These are phyloP conservation scores for Coelinius sp. DNA, from an alignment of 2,888 invertebrate genomes.

Conservation along the genomic window DNA sequence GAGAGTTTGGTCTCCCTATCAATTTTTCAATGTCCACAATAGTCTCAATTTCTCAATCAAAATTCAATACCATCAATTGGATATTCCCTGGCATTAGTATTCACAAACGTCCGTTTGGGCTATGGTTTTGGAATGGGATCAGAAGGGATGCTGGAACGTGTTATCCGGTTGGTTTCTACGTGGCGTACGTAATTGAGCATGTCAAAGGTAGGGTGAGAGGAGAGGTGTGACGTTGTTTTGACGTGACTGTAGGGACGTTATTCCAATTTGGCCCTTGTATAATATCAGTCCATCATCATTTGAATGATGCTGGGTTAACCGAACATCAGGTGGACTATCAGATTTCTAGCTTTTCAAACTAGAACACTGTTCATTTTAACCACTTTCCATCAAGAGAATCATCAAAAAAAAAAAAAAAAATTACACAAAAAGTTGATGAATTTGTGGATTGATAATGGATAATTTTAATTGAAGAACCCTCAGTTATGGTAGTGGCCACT, in stretches of 20 bases:
- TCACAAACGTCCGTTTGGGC: slow-evolving; percentile 44
- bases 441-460: background rate
- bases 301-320: slow-evolving; percentile 25
- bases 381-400: too few relatives aligned
- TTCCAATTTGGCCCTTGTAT: slow-evolving; percentile 39
- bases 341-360: background rate
- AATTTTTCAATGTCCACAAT: background rate
- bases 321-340: background rate
- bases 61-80: slow-evolving; percentile 21
- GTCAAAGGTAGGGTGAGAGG: slow-evolving; percentile 48
- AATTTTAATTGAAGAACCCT: background rate
- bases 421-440: too few relatives aligned
- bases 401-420: too few relatives aligned
- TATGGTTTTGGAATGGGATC: slow-evolving; percentile 33
- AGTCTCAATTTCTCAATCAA: background rate
- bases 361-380: too few relatives aligned
- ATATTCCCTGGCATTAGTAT: slow-evolving; percentile 58
- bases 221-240: slow-evolving; percentile 54
- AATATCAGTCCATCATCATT: slow-evolving; percentile 48
- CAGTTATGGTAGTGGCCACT: background rate
- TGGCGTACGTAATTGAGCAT: slow-evolving; percentile 52
- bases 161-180: slow-evolving; percentile 46
- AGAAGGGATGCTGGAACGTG: slow-evolving; percentile 43
- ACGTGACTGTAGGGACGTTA: slow-evolving; percentile 48
- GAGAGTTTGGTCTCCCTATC: background rate